Base-by-base conservation (phyloP, 2,797 vertebrate species). In the Catharus ustulatus region DNA sequence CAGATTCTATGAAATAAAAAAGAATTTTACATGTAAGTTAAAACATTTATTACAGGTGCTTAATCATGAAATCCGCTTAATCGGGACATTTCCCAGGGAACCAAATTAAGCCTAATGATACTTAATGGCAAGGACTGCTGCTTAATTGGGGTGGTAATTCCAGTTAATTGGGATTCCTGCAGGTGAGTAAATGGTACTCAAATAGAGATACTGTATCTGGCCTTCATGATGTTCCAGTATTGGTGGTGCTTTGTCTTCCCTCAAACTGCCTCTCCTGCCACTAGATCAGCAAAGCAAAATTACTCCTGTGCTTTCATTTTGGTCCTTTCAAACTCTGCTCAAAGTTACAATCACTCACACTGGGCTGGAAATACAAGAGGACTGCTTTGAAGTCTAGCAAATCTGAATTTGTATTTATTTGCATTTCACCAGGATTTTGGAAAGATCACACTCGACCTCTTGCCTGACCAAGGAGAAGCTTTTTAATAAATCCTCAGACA, bases 81-180 rank as follows among this genome's bases (percentile, higher is more conserved):
- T 96, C 74, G 80, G 96, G 96, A 96, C 96, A 97, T 97, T 97
- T 97, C 96, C 97, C 96, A 96, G 68, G 96, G 96, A 97, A 97
- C 94, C 95, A 97, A 97, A 97, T 97, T 97, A 97, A 96, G 93
- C 91, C 96, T 97, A 97, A 97, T 97, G 97, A 97, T 94, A 96
- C 95, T 95, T 95, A 97, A 95, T 96, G 94, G 95, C 92, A 96
- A 96, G 96, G 96, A 97, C 96, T 97, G 95, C 95, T 97, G 96
- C 96, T 97, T 97, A 97, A 97, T 97, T 97, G 96, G 93, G 96
- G 93, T 97, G 94, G 96, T 97, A 97, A 97, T 97, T 97, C 97
- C 95, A 95, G 68, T 96, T 97, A 97, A 97, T 96, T 97, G 96
- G 96, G 94, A 97, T 97, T 97, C 96, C 96, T 96, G 96, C 96